phyloP scores from a whole-genome alignment of 2,113 vertebrate species.

The Cynocephalus volans region DNA sequence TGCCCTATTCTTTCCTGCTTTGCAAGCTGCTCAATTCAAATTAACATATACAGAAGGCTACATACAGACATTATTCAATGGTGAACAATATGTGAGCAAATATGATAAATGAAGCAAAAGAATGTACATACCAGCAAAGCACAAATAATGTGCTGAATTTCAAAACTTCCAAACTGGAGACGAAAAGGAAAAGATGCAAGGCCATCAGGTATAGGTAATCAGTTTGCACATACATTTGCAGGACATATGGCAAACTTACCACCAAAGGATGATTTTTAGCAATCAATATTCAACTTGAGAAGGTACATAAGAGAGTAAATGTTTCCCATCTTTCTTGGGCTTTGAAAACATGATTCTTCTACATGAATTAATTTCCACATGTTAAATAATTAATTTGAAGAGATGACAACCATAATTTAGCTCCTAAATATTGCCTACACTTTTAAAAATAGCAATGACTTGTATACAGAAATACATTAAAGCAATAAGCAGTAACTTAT shows the following conservation, averaged over 20 bases:
- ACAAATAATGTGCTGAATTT: background rate
- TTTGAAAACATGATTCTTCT: constrained; percentile 74
- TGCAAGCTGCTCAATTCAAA: constrained; percentile 68
- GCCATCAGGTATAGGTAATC: constrained; percentile 37
- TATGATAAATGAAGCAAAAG: constrained; percentile 57
- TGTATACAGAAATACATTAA: constrained; percentile 43
- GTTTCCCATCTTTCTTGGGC: constrained; percentile 40
- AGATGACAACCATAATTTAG: constrained; percentile 75
- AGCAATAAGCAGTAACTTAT: constrained; percentile 27
- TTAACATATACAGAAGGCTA: constrained; percentile 58
- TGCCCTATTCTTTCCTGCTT: constrained; percentile 47
- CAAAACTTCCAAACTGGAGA: constrained; percentile 1
- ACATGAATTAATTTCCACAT: constrained; percentile 74
- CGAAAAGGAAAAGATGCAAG: constrained; percentile 39
- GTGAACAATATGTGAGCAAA: constrained; percentile 32
- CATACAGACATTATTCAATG: background rate
- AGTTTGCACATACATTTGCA: constrained; percentile 6
- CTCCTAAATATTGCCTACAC: constrained; percentile 63
- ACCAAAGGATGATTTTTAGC: constrained; percentile 53
- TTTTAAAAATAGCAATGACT: constrained; percentile 70
- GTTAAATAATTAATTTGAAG: constrained; percentile 82
- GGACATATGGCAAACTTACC: constrained; percentile 9
- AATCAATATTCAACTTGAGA: constrained; percentile 68
- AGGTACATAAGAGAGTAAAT: constrained; percentile 59
- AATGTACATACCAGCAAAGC: background rate